Base-by-base conservation (phyloP, 1,140 invertebrate species). In the Archegozetes longisetosus region DNA sequence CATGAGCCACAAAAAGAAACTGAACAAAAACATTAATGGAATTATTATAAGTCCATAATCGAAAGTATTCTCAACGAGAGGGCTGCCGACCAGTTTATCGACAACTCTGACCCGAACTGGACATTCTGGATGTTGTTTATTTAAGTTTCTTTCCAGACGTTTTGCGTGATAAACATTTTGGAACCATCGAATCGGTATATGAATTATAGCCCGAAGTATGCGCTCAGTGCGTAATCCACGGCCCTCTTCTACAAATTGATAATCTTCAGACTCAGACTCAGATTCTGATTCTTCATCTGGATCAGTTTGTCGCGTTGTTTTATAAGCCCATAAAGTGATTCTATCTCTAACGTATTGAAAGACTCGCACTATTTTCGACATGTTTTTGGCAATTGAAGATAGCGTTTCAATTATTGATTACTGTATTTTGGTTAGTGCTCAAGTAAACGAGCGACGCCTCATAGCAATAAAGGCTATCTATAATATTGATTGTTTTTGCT, bases 51-150 rank as follows among this genome's bases (percentile, higher is more conserved):
- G 25, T 2, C 57, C 57, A n/a, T 20, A 24, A 25, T 58, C 57
- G 57, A 58, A 58, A 14, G 25, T 51, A 27, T 58, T 58, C 24
- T 58, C 57, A 24, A 58, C 49, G 6, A 58, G 25, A 9, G 12
- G 9, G 20, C 23, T 58, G 46, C 57, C 57, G 4, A 58, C 57
- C 57, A 58, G 32, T 27, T 47, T 24, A 25, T 58, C 57, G 1
- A 58, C 57, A 29, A 58, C 47, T 22, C 24, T 49, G 52, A 58
- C 29, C 6, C 48, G 46, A 17, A 58, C 57, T 4, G 57, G 57
- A 51, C 57, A 58, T 46, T 58, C 57, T 2, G 57, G 57, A 40
- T 58, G 57, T 58, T 58, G 46, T 27, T 58, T 58, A 24, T 58
- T 58, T 26, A 58, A 13, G 23, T 24, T 24, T 2, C 57, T 40